A percentile compares a stretch with the other conserved stretches of the same genome.
phyloP scores from a whole-genome alignment of 2,113 vertebrate species.

The Catharus minimus region DNA sequence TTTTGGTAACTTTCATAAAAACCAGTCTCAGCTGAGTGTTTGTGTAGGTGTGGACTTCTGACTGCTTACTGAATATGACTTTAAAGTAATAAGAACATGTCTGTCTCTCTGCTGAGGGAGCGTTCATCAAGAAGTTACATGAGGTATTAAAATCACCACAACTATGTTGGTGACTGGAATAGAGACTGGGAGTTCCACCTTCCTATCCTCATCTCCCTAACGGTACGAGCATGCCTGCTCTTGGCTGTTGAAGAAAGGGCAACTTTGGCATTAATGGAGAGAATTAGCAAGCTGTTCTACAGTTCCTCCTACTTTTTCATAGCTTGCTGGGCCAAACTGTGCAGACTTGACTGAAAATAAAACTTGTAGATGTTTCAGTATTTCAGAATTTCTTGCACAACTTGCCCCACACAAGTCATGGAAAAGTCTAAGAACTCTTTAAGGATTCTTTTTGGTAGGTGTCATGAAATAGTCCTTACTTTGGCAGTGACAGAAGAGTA shows the following conservation, averaged over 20 bases:
- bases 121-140: neutral
- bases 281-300: constrained; percentile 37
- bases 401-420: neutral
- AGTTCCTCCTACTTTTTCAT: constrained; percentile 46
- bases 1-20: neutral
- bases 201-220: neutral
- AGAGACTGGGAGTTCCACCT: constrained; percentile 6
- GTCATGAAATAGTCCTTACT: constrained; percentile 41
- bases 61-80: neutral
- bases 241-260: constrained; percentile 24
- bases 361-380: constrained; percentile 1
- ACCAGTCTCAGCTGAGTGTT: neutral
- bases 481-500: constrained; percentile 28
- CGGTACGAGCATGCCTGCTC: neutral
- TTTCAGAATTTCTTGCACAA: constrained; percentile 21
- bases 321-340: constrained; percentile 13
- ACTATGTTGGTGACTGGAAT: neutral
- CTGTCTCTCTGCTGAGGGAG: neutral
- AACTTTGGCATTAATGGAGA: constrained; percentile 30
- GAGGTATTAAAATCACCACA: neutral
- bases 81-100: neutral
- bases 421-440: constrained; percentile 38
- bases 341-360: constrained; percentile 43
- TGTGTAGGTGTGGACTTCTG: neutral
- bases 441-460: constrained; percentile 44